Percentiles rank a stretch among this genome's conserved stretches.
phyloP scores from a whole-genome alignment of 2,797 vertebrate species.

The Hydrocynus forskahlii region DNA sequence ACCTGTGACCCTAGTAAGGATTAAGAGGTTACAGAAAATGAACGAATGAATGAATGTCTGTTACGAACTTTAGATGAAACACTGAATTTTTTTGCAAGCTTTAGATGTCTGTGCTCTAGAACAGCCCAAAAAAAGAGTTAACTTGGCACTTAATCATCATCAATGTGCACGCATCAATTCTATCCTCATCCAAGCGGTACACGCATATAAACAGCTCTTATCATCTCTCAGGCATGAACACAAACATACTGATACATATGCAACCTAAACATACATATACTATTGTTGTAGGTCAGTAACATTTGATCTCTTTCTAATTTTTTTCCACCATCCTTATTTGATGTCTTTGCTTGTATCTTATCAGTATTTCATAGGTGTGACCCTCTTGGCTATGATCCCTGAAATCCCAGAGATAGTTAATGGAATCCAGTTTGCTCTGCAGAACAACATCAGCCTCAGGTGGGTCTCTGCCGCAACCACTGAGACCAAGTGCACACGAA shows the following conservation, averaged over 20 bases:
- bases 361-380: constrained; percentile 90
- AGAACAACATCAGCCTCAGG: constrained; percentile 91
- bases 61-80: no score
- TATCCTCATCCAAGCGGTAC: no score
- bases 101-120: no score
- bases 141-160: no score
- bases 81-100: no score
- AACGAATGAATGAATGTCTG: no score
- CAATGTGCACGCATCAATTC: no score
- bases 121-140: no score
- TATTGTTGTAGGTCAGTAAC: no score
- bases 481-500: background rate
- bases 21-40: no score
- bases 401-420: constrained; percentile 92
- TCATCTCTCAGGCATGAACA: background rate
- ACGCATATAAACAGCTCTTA: no score
- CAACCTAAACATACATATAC: background rate
- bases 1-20: no score
- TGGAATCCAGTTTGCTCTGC: constrained; percentile 90
- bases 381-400: constrained; percentile 86
- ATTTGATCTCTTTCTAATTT: background rate
- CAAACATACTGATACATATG: background rate
- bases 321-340: background rate
- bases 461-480: constrained; percentile 59
- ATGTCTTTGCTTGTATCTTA: constrained; percentile 3